Conservation (phyloP, 2,888 invertebrate genomes). For the Cantharis nigra region DNA sequence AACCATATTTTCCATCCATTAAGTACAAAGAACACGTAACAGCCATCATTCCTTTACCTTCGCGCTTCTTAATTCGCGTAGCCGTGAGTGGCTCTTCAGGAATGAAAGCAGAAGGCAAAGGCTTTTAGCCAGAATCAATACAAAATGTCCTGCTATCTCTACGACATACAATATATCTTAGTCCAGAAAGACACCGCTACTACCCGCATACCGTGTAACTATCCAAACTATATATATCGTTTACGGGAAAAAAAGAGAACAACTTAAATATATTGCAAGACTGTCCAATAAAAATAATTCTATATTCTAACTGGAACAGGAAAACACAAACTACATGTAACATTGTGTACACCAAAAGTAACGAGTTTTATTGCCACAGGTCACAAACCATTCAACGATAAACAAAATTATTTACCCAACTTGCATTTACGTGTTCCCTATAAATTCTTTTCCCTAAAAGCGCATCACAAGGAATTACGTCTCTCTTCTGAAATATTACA, state of each 20-base stretch:
- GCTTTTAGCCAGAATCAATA: conserved; percentile 56
- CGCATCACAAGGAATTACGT: background rate
- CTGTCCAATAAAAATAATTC: conserved; percentile 30
- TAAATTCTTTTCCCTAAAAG: background rate
- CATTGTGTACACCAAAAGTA: conserved; percentile 15
- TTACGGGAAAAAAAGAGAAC: conserved; percentile 25
- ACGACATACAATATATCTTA: conserved; percentile 50
- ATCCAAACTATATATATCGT: conserved; percentile 29
- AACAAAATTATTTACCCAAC: background rate
- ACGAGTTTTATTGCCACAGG: background rate
- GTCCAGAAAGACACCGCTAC: conserved; percentile 50
- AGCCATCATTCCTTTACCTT: conserved; percentile 37
- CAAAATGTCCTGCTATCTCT: conserved; percentile 51
- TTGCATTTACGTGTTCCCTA: background rate
- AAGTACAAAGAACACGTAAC: conserved; percentile 42
- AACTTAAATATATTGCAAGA: conserved; percentile 31
- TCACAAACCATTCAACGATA: conserved; percentile 1
- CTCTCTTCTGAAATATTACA: background rate
- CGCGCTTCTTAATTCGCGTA: conserved; percentile 30
- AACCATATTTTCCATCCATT: conserved; percentile 42
- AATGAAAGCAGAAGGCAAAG: conserved; percentile 41
- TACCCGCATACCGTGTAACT: conserved; percentile 46
- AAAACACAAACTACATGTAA: conserved; percentile 22
- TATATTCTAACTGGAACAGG: conserved; percentile 27
- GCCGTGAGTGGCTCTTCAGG: conserved; percentile 38